Percentiles rank a stretch among this genome's conserved stretches.
These are phyloP conservation scores for Pogonocherus hispidulus DNA, from an alignment of 2,888 invertebrate genomes.

Conservation along the genomic window DNA sequence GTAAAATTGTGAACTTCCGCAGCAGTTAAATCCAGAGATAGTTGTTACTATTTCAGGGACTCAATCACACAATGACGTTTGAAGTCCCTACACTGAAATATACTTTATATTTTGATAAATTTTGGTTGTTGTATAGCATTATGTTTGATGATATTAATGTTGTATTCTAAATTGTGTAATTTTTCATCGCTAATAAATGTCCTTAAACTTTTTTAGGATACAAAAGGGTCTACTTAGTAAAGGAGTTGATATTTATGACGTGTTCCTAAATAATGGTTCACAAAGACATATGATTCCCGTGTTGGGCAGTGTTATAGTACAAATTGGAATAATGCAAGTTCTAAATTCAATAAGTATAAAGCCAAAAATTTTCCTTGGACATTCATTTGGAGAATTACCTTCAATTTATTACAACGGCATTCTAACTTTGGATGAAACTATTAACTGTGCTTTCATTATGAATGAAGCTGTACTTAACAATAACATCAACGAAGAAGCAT, in stretches of 20 bases:
- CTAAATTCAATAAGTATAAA: constrained; percentile 68
- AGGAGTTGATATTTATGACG: constrained; percentile 28
- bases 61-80: too few species aligned
- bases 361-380: constrained; percentile 67
- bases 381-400: constrained; percentile 91
- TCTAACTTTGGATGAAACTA: constrained; percentile 85
- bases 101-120: too few species aligned
- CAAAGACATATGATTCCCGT: constrained; percentile 29
- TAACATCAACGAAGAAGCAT: background rate
- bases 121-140: too few species aligned
- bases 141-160: too few species aligned
- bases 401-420: constrained; percentile 94
- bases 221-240: constrained; percentile 24
- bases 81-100: too few species aligned
- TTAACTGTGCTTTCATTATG: constrained; percentile 75
- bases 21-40: too few species aligned
- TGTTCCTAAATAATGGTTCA: constrained; percentile 13
- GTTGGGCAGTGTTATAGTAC: constrained; percentile 71
- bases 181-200: too few species aligned
- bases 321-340: constrained; percentile 67
- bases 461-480: constrained; percentile 31
- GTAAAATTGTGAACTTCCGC: too few species aligned
- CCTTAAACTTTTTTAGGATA: constrained; percentile 19
- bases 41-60: too few species aligned
- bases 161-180: too few species aligned